phyloP scores from a whole-genome alignment of 2,113 vertebrate species.

The Progne subis region DNA sequence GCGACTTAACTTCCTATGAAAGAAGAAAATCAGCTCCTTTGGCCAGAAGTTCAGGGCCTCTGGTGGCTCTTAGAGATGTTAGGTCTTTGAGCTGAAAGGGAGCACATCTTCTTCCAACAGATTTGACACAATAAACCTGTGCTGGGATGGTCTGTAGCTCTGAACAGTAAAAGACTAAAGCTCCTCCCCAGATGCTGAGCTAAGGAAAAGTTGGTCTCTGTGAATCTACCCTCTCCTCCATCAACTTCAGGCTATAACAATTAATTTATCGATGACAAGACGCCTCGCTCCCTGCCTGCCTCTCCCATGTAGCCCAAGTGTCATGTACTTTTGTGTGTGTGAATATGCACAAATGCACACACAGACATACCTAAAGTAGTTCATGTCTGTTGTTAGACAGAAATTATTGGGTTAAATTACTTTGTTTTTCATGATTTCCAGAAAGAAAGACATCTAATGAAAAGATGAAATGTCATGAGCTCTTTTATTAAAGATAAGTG shows the following conservation, averaged over 20 bases:
- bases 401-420: not conserved
- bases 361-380: not conserved
- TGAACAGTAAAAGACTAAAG: not conserved
- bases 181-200: not conserved
- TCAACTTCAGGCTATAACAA: not conserved
- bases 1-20: not conserved
- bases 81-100: not conserved
- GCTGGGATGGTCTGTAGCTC: not conserved
- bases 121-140: not conserved
- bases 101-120: not conserved
- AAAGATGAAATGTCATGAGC: not conserved
- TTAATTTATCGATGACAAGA: not conserved
- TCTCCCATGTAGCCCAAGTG: not conserved
- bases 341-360: not conserved
- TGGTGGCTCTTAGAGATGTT: not conserved
- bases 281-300: not conserved
- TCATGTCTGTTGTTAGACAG: not conserved
- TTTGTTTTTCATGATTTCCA: not conserved
- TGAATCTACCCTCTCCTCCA: not conserved
- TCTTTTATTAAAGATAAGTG: not conserved
- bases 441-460: not conserved
- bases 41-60: not conserved
- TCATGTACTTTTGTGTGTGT: not conserved
- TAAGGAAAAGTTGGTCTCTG: not conserved
- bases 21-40: not conserved